Evolutionary conservation across 2,797 vertebrate species (phyloP).

Genomic region (Pseudomugil gertrudae): DNA sequence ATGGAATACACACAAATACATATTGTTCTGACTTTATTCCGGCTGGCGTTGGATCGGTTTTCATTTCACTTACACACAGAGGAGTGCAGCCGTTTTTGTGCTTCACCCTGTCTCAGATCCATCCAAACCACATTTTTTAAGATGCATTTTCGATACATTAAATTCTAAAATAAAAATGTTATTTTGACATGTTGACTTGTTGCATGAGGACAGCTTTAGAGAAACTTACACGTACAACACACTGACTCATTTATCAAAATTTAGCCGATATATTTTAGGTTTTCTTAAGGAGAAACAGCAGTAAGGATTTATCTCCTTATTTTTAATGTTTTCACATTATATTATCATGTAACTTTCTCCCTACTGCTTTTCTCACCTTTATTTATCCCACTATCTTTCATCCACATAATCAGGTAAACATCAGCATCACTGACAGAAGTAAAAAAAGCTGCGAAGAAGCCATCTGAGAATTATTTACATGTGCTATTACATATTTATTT

Average conservation of each 20-base stretch:
- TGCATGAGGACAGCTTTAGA: not conserved
- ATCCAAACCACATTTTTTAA: too few species aligned
- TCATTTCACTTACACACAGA: slow-evolving; percentile 67
- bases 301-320: slow-evolving; percentile 7
- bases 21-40: slow-evolving; percentile 52
- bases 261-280: slow-evolving; percentile 1
- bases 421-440: slow-evolving; percentile 9
- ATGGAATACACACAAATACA: slow-evolving; percentile 51
- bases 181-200: not conserved
- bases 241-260: slow-evolving; percentile 1
- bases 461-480: slow-evolving; percentile 36
- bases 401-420: slow-evolving; percentile 21
- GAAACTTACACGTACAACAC: not conserved
- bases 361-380: not conserved
- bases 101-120: not conserved
- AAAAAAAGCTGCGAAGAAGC: slow-evolving; percentile 22
- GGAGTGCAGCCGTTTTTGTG: slow-evolving; percentile 37
- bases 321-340: not conserved
- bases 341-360: slow-evolving; percentile 1
- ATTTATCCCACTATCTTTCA: slow-evolving; percentile 31
- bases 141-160: slow-evolving; percentile 4
- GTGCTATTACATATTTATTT: slow-evolving; percentile 38
- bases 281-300: not conserved
- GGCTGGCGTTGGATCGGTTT: slow-evolving; percentile 46
- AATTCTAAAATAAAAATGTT: not conserved